Percentiles rank a stretch among this genome's conserved stretches.
Evolutionary conservation across 64 coral and sea anemone genomes (phyloP).

Genomic region (Actinia tenebrosa): DNA sequence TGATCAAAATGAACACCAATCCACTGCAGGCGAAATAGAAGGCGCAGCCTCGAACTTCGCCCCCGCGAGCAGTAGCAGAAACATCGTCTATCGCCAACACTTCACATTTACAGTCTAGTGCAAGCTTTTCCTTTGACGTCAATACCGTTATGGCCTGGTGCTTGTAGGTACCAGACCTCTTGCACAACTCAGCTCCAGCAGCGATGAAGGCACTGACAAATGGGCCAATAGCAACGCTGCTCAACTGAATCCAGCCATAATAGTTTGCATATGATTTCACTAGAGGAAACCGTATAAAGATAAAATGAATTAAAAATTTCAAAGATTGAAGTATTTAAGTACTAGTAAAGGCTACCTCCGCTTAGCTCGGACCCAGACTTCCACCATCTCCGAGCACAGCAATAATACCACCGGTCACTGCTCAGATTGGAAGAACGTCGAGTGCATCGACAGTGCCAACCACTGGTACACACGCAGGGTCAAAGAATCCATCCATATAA

Average conservation of each 20-base stretch:
- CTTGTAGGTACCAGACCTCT: neutral
- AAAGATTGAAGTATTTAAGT: too few relatives aligned
- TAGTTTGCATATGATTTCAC: constrained; percentile 18
- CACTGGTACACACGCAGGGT: too few relatives aligned
- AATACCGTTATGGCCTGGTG: neutral
- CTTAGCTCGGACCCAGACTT: too few relatives aligned
- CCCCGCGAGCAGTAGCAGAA: neutral
- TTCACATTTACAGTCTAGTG: neutral
- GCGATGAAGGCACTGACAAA: constrained; percentile 8
- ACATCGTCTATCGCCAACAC: neutral
- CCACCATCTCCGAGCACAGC: too few relatives aligned
- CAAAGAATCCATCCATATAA: too few relatives aligned
- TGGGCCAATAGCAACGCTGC: constrained; percentile 13
- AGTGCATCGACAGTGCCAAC: too few relatives aligned
- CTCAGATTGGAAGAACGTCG: too few relatives aligned
- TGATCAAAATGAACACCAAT: neutral
- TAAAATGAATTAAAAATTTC: too few relatives aligned
- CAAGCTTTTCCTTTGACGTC: neutral
- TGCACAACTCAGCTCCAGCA: neutral
- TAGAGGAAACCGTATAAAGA: neutral
- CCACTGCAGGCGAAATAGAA: constrained; percentile 3
- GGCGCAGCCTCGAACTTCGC: constrained; percentile 7
- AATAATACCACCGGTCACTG: too few relatives aligned
- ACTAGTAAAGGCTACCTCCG: too few relatives aligned
- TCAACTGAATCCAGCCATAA: constrained; percentile 1